These are phyloP conservation scores for Priocnemis perturbator DNA, from an alignment of 2,888 invertebrate genomes.

Conservation along the genomic window DNA sequence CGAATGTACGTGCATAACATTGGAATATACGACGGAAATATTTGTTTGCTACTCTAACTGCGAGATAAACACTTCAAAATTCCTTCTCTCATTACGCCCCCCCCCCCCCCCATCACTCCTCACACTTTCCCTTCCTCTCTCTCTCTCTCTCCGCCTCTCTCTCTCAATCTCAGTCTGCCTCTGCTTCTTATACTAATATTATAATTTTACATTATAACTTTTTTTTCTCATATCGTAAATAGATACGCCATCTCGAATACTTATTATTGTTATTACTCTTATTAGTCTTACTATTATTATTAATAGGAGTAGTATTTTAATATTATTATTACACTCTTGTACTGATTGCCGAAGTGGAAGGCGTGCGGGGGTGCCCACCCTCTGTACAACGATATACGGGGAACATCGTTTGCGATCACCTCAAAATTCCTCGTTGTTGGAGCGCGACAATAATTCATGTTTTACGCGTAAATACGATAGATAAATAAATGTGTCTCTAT, in stretches of 20 bases:
- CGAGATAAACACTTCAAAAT: no score
- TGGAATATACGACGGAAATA: no score
- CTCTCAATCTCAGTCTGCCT: not conserved
- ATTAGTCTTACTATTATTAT: no score
- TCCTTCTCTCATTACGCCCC: no score
- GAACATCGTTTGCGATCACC: no score
- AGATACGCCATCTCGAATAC: not conserved
- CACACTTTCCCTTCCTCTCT: no score
- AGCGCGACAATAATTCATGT: no score
- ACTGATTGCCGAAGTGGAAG: not conserved
- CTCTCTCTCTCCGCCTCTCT: not conserved
- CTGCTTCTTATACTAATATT: not conserved
- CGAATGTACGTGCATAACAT: not conserved
- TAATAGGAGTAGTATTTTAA: no score
- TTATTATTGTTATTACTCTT: not conserved
- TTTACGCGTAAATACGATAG: constrained; percentile 51
- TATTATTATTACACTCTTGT: not conserved
- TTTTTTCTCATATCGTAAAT: constrained; percentile 16
- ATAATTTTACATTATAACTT: not conserved
- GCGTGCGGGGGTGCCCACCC: not conserved
- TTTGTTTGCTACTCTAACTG: no score
- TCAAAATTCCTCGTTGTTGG: no score
- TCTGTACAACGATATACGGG: no score
- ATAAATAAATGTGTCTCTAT: constrained; percentile 67
- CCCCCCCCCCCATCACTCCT: no score